Evolutionary conservation across 2,888 invertebrate species (phyloP).

Genomic region (Ptychoptera albimana): DNA sequence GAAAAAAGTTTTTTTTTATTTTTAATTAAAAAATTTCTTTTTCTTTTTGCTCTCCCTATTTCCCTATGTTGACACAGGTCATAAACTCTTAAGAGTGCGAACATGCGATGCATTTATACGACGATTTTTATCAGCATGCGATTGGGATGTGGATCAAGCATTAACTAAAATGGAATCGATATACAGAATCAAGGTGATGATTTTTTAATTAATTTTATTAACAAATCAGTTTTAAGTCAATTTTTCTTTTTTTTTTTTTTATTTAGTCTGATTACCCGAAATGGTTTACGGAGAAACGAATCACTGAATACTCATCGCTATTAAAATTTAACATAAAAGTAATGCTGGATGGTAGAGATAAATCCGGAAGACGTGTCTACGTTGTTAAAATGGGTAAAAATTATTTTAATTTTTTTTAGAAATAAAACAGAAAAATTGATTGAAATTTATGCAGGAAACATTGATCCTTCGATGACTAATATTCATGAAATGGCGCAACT

Average conservation of each 20-base stretch:
- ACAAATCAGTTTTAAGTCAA: too few relatives aligned
- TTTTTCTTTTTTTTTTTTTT: background rate
- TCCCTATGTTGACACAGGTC: constrained; percentile 14
- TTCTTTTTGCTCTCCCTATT: background rate
- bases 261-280: constrained; percentile 17
- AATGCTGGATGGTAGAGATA: constrained; percentile 21
- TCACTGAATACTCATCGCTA: constrained; percentile 16
- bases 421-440: too few relatives aligned
- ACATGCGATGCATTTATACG: constrained; percentile 22
- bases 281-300: constrained; percentile 22
- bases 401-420: too few relatives aligned
- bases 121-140: constrained; percentile 20
- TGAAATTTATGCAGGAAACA: background rate
- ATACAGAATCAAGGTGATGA: constrained; percentile 6
- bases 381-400: constrained; percentile 23
- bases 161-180: constrained; percentile 19
- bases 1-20: too few relatives aligned
- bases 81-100: constrained; percentile 15
- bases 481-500: constrained; percentile 21
- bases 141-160: constrained; percentile 23
- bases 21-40: too few relatives aligned
- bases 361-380: constrained; percentile 24
- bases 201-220: constrained; percentile 1
- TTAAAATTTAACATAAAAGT: constrained; percentile 22
- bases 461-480: constrained; percentile 15